A percentile compares a stretch with the other conserved stretches of the same genome.
Conservation (phyloP, 2,888 invertebrate genomes). For the Cryptus armator region DNA sequence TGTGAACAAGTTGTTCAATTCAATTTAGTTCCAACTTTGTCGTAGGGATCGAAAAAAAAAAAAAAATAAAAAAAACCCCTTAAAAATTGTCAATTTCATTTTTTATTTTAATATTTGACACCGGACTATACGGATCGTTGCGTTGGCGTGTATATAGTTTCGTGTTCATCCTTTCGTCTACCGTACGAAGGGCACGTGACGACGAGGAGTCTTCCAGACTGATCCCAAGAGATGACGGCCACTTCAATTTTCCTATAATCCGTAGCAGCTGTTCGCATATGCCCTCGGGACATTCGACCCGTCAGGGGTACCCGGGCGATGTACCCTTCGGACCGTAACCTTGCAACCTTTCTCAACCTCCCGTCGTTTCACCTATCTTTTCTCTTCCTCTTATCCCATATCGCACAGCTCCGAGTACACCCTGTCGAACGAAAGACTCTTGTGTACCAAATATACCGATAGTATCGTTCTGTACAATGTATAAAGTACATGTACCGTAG, state of each 20-base stretch:
- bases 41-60: no score
- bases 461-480: background rate
- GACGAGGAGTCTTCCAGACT: constrained; percentile 67
- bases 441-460: constrained; percentile 36
- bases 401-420: background rate
- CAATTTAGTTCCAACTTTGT: no score
- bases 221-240: constrained; percentile 71
- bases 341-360: constrained; percentile 38
- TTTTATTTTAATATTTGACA: no score
- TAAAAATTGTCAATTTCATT: no score
- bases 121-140: no score
- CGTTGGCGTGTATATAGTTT: no score
- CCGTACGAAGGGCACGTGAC: constrained; percentile 58
- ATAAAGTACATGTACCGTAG: constrained; percentile 6
- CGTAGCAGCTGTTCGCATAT: constrained; percentile 67
- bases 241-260: constrained; percentile 78
- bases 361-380: constrained; percentile 32
- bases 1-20: no score
- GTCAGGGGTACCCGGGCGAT: constrained; percentile 11
- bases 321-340: constrained; percentile 39
- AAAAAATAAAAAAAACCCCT: no score
- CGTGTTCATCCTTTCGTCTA: background rate
- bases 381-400: constrained; percentile 14
- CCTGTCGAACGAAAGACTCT: background rate
- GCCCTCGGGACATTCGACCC: constrained; percentile 62